Conservation (phyloP, 2,888 invertebrate genomes). For the Hypena proboscidalis region DNA sequence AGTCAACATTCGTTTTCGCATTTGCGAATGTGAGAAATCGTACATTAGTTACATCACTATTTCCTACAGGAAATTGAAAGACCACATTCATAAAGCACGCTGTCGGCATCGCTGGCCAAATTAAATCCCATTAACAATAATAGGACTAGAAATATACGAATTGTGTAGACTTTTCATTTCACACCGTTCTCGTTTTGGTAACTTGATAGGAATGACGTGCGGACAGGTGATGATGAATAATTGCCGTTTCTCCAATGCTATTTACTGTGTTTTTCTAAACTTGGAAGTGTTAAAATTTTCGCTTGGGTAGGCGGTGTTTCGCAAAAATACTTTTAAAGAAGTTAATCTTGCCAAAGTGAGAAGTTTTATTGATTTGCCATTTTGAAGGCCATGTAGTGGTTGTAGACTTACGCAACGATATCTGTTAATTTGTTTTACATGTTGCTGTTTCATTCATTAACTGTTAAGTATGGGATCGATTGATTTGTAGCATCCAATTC, state of each 20-base stretch:
- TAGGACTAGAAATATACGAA: slow-evolving; percentile 14
- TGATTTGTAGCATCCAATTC: no score
- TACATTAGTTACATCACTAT: no score
- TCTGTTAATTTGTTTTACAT: background rate
- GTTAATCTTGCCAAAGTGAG: slow-evolving; percentile 8
- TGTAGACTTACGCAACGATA: background rate
- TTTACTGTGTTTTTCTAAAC: slow-evolving; percentile 17
- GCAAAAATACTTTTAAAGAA: slow-evolving; percentile 16
- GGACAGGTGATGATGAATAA: slow-evolving; percentile 27
- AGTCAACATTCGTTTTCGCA: no score
- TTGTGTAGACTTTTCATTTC: slow-evolving; percentile 5
- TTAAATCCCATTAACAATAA: no score
- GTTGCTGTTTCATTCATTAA: slow-evolving; percentile 1
- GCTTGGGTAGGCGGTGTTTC: slow-evolving; percentile 18
- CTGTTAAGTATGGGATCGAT: background rate
- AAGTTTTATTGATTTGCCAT: background rate
- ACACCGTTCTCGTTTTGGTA: slow-evolving; percentile 27
- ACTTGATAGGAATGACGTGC: slow-evolving; percentile 25
- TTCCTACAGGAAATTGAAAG: no score
- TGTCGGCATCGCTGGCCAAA: no score
- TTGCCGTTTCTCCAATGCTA: slow-evolving; percentile 23
- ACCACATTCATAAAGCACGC: no score
- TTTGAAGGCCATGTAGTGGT: slow-evolving; percentile 1
- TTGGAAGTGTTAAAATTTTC: slow-evolving; percentile 9
- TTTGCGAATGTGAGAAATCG: no score